phyloP scores from a whole-genome alignment of 2,113 vertebrate species.

The Mugil cephalus region DNA sequence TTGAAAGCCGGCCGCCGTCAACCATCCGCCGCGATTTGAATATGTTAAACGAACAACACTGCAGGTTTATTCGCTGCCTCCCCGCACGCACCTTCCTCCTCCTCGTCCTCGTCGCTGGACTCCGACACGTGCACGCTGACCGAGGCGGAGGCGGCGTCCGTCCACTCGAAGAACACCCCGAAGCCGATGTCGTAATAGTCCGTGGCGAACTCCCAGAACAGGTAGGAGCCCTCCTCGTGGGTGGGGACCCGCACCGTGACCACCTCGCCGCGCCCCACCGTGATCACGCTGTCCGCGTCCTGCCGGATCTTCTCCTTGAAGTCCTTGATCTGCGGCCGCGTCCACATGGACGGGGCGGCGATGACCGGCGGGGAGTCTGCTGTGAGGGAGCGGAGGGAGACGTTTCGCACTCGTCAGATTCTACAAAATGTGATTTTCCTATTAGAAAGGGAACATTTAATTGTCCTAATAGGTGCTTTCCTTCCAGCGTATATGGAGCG shows the following conservation, averaged over 20 bases:
- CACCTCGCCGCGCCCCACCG: conserved; percentile 97
- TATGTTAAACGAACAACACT: too few species aligned
- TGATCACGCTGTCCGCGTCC: conserved; percentile 98
- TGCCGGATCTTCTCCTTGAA: conserved; percentile 99
- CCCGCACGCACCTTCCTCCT: conserved; percentile 94
- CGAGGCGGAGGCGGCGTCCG: conserved; percentile 92
- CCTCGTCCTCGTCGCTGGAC: conserved; percentile 98
- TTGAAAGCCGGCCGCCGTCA: too few species aligned
- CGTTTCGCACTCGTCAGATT: neutral
- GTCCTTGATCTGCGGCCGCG: conserved; percentile 97
- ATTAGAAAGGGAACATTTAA: neutral
- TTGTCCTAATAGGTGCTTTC: neutral
- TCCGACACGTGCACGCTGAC: conserved; percentile 99
- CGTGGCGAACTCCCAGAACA: conserved; percentile 99
- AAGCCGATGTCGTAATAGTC: conserved; percentile 99
- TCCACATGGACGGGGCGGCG: conserved; percentile 99
- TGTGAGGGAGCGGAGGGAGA: conserved; percentile 8
- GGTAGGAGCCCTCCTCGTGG: conserved; percentile 97
- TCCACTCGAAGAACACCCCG: conserved; percentile 99
- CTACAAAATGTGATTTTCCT: neutral
- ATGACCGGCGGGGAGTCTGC: conserved; percentile 92
- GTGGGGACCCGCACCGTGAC: conserved; percentile 98
- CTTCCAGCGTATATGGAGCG: neutral
- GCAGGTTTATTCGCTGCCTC: neutral
- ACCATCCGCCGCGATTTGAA: neutral